Conservation (phyloP, 2,888 invertebrate species). For the Matsumyia berberina region DNA sequence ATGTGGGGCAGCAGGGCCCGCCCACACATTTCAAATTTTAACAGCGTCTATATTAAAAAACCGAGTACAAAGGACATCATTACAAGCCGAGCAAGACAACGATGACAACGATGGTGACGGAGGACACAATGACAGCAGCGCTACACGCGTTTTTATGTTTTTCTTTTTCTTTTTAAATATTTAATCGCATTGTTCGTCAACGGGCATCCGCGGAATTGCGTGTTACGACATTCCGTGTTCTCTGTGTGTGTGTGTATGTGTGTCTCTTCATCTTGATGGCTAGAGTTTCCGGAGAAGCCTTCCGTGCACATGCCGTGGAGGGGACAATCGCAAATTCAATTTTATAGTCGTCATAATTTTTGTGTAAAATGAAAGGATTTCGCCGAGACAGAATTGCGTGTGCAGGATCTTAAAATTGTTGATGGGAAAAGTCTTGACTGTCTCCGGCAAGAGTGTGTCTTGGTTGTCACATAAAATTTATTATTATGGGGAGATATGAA, state of each 20-base stretch:
- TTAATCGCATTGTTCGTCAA: slow-evolving; percentile 55
- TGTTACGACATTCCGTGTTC: slow-evolving; percentile 35
- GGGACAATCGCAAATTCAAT: slow-evolving; percentile 46
- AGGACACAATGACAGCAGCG: slow-evolving; percentile 42
- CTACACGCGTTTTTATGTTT: slow-evolving; percentile 10
- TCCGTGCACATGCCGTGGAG: background rate
- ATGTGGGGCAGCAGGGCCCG: slow-evolving; percentile 8
- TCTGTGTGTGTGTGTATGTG: no score
- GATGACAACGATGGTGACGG: slow-evolving; percentile 10
- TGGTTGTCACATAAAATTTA: slow-evolving; percentile 48
- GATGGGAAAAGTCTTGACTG: background rate
- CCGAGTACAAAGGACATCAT: slow-evolving; percentile 58
- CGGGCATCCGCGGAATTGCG: slow-evolving; percentile 22
- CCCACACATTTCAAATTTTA: slow-evolving; percentile 42
- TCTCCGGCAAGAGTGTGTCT: slow-evolving; percentile 21
- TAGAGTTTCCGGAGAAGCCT: background rate
- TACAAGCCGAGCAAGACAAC: slow-evolving; percentile 42
- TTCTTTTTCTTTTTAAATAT: slow-evolving; percentile 41
- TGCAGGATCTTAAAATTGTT: slow-evolving; percentile 26
- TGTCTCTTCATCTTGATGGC: slow-evolving; percentile 11
- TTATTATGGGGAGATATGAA: slow-evolving; percentile 32
- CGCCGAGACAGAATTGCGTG: background rate
- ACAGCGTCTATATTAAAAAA: slow-evolving; percentile 52
- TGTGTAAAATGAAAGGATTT: slow-evolving; percentile 39
- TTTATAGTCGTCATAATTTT: slow-evolving; percentile 56